Conservation (phyloP, 2,888 invertebrate genomes). For the Hemistola chrysoprasaria region DNA sequence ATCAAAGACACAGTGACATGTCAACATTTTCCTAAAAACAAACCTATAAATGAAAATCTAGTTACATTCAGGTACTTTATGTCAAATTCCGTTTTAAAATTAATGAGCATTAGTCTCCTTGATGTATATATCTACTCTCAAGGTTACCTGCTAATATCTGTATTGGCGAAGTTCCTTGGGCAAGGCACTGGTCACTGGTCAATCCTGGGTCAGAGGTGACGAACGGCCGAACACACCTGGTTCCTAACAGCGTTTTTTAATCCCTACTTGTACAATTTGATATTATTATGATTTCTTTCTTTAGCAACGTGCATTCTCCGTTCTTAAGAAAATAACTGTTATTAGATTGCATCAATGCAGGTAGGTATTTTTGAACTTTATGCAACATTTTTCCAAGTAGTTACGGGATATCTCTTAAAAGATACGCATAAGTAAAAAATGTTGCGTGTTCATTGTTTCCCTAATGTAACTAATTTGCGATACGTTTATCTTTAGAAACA, state of each 20-base stretch:
- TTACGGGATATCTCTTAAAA: background rate
- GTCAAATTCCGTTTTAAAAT: no score
- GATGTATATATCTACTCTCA: constrained; percentile 28
- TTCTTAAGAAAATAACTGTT: constrained; percentile 18
- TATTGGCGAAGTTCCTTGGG: constrained; percentile 46
- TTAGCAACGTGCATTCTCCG: constrained; percentile 5
- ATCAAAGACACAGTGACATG: no score
- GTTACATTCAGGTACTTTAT: no score
- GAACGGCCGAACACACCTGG: constrained; percentile 69
- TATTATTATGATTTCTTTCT: constrained; percentile 7
- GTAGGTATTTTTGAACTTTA: constrained; percentile 10
- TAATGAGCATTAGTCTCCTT: constrained; percentile 21
- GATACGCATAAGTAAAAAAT: background rate
- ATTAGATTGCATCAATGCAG: constrained; percentile 20
- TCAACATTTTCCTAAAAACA: no score
- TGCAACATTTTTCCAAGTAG: constrained; percentile 13
- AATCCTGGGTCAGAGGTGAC: constrained; percentile 77
- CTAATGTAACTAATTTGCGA: constrained; percentile 15
- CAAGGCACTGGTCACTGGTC: constrained; percentile 48
- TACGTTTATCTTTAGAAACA: constrained; percentile 35
- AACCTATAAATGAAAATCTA: no score
- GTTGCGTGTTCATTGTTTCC: constrained; percentile 21
- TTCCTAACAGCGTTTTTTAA: constrained; percentile 41
- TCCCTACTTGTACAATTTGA: constrained; percentile 29
- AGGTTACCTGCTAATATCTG: constrained; percentile 51